Evolutionary conservation across 2,888 invertebrate species (phyloP).

Genomic region (Patella caerulea): DNA sequence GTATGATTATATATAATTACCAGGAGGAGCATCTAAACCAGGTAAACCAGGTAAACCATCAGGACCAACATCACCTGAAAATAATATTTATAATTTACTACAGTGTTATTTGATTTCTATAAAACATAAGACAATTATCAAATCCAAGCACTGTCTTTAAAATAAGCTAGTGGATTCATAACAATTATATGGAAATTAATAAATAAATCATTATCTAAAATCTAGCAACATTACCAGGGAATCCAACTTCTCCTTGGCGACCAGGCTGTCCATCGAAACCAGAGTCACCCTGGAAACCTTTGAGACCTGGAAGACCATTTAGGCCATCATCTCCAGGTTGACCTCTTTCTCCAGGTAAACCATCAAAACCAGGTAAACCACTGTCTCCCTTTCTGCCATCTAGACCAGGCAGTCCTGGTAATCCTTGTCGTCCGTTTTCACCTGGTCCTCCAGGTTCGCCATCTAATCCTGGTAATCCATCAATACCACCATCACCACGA

Average conservation of each 20-base stretch:
- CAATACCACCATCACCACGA: conserved; percentile 61
- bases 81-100: conserved; percentile 1
- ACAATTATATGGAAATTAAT: neutral
- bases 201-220: neutral
- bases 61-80: conserved; percentile 4
- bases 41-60: conserved; percentile 29
- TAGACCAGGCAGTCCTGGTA: conserved; percentile 29
- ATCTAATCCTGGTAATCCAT: conserved; percentile 61
- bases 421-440: conserved; percentile 36
- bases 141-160: too few species aligned
- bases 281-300: neutral
- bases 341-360: conserved; percentile 41
- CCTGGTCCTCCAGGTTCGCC: conserved; percentile 45
- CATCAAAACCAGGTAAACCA: conserved; percentile 39
- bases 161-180: neutral
- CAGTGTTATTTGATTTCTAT: neutral
- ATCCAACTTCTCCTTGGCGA: conserved; percentile 38
- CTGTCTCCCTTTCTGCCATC: conserved; percentile 35
- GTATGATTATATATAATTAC: too few species aligned
- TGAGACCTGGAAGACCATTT: conserved; percentile 42
- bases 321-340: conserved; percentile 38
- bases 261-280: conserved; percentile 76
- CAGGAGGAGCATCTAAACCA: conserved; percentile 8
- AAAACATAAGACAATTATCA: too few species aligned
- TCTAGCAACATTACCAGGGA: neutral